These are phyloP conservation scores for Alcis repandata DNA, from an alignment of 2,888 invertebrate genomes.

Conservation along the genomic window DNA sequence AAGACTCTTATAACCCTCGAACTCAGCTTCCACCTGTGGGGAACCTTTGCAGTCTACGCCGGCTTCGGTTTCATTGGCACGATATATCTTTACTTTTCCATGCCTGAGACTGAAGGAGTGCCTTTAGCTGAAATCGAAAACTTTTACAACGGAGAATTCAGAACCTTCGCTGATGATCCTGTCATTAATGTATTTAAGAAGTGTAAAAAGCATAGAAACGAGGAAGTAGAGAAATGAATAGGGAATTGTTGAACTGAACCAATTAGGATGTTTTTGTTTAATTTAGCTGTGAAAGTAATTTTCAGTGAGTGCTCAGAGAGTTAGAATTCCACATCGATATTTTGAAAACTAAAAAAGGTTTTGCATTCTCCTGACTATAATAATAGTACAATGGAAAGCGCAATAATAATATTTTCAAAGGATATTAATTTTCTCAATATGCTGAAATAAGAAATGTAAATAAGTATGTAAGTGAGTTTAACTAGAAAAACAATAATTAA, in stretches of 20 bases:
- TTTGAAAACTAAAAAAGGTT: too few species aligned
- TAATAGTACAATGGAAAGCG: too few species aligned
- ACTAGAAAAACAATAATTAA: too few species aligned
- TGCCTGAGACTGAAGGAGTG: conserved; percentile 84
- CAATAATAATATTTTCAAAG: too few species aligned
- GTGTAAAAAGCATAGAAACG: conserved; percentile 47
- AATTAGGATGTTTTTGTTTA: not conserved
- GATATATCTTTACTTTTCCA: conserved; percentile 78
- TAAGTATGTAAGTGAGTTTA: too few species aligned
- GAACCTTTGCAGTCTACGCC: conserved; percentile 81
- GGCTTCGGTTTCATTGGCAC: conserved; percentile 73
- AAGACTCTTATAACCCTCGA: conserved; percentile 82
- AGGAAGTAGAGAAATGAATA: conserved; percentile 35
- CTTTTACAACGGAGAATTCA: conserved; percentile 69
- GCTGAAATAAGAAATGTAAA: too few species aligned
- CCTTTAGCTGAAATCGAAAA: conserved; percentile 80
- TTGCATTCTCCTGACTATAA: too few species aligned
- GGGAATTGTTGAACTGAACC: not conserved
- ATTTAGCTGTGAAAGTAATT: not conserved
- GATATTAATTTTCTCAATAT: too few species aligned
- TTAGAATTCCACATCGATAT: too few species aligned
- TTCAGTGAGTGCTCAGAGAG: not conserved
- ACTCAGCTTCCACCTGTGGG: conserved; percentile 69
- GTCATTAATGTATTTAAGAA: conserved; percentile 66
- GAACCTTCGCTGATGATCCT: conserved; percentile 72